A percentile compares a stretch with the other conserved stretches of the same genome.
Evolutionary conservation across 2,888 invertebrate genomes (phyloP).

Genomic region (Creontiades dilutus): DNA sequence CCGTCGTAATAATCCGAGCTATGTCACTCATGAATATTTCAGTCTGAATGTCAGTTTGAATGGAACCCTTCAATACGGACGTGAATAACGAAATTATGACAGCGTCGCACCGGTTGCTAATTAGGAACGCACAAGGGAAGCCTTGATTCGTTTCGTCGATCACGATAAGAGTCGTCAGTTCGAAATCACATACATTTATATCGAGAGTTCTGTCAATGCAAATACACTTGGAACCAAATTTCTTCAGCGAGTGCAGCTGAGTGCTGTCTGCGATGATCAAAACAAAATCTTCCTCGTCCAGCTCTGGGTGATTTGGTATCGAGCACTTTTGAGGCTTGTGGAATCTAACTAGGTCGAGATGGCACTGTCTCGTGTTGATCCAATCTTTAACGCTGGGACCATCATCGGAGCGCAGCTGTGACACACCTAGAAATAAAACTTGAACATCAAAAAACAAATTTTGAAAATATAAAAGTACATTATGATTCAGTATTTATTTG

Average conservation of each 20-base stretch:
- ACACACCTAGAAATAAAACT: no score
- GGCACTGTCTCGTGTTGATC: background rate
- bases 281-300: background rate
- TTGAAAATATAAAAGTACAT: no score
- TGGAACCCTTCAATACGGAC: background rate
- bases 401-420: background rate
- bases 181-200: conserved; percentile 70
- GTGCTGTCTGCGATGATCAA: background rate
- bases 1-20: conserved; percentile 75
- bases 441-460: no score
- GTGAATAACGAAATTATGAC: background rate
- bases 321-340: background rate
- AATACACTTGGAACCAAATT: conserved; percentile 75
- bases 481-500: no score
- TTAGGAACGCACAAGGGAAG: conserved; percentile 74
- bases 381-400: background rate
- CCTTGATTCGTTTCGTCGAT: conserved; percentile 75
- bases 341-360: background rate
- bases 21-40: conserved; percentile 76
- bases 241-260: conserved; percentile 2
- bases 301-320: background rate
- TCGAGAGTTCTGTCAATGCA: conserved; percentile 76
- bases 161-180: conserved; percentile 47
- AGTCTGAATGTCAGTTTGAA: background rate
- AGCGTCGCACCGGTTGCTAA: conserved; percentile 74